Percentiles rank a stretch among this genome's conserved stretches.
phyloP scores from a whole-genome alignment of 1,140 invertebrate genomes.

The Liolophura sinensis region DNA sequence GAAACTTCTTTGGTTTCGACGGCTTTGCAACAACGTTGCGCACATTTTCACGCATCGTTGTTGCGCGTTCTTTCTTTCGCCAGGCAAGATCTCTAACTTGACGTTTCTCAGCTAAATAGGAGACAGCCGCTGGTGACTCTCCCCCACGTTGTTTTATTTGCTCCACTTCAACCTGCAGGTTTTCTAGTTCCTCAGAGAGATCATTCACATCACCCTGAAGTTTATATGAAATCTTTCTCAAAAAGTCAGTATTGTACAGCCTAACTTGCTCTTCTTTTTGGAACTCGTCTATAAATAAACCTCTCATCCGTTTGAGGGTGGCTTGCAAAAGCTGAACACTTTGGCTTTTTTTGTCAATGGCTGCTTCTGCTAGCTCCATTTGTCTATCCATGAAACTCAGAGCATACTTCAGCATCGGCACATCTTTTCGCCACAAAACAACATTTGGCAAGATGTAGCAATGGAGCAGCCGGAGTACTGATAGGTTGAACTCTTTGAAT shows the following conservation, averaged over 20 bases:
- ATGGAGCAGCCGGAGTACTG: slow-evolving; percentile 20
- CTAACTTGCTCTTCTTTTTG: slow-evolving; percentile 12
- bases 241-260: slow-evolving; percentile 13
- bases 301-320: slow-evolving; percentile 14
- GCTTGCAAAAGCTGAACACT: slow-evolving; percentile 13
- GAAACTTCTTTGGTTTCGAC: not conserved
- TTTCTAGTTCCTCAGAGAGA: slow-evolving; percentile 6
- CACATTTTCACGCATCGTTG: slow-evolving; percentile 13
- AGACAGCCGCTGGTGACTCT: not conserved
- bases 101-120: slow-evolving; percentile 3
- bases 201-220: slow-evolving; percentile 18
- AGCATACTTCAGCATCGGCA: slow-evolving; percentile 10
- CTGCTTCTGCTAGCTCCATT: slow-evolving; percentile 7
- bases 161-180: slow-evolving; percentile 12
- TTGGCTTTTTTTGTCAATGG: slow-evolving; percentile 15
- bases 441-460: slow-evolving; percentile 20
- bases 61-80: slow-evolving; percentile 5
- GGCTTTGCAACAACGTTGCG: slow-evolving; percentile 11
- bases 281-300: slow-evolving; percentile 14
- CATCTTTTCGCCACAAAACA: slow-evolving; percentile 11
- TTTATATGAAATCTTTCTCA: slow-evolving; percentile 9
- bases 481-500: slow-evolving; percentile 6
- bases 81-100: slow-evolving; percentile 11
- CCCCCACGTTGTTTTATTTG: slow-evolving; percentile 4
- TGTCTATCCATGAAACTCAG: slow-evolving; percentile 9